These are phyloP conservation scores for Scaptomyza tumidula DNA, from an alignment of 2,888 invertebrate genomes.

Conservation along the genomic window DNA sequence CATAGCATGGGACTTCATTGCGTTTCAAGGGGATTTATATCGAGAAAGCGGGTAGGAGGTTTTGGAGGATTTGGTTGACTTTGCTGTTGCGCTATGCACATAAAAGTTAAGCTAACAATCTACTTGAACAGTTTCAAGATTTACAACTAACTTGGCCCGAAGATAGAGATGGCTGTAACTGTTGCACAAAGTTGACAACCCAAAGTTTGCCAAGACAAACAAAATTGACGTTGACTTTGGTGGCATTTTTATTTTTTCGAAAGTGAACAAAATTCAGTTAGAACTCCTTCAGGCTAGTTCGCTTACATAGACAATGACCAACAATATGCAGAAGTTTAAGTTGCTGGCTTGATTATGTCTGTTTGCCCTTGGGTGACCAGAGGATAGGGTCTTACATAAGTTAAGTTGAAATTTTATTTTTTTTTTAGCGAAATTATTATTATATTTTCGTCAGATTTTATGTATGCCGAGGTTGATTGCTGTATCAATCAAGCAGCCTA, in stretches of 20 bases:
- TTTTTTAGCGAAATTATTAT: not conserved
- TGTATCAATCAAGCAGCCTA: no score
- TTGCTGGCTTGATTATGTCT: not conserved
- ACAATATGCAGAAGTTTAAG: not conserved
- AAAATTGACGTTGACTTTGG: constrained; percentile 5
- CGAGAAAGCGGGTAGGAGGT: not conserved
- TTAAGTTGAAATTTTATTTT: not conserved
- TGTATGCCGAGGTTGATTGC: no score
- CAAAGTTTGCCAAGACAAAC: constrained; percentile 15
- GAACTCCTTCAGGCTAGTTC: not conserved
- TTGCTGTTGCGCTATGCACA: constrained; percentile 9
- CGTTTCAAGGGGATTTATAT: constrained; percentile 1
- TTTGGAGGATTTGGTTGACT: not conserved
- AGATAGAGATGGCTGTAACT: constrained; percentile 14
- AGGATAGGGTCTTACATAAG: not conserved
- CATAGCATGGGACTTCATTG: not conserved
- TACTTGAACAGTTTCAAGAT: constrained; percentile 37
- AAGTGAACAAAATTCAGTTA: not conserved
- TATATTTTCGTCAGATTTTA: no score
- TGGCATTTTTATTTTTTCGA: not conserved
- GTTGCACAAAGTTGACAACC: constrained; percentile 22
- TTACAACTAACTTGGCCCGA: constrained; percentile 23
- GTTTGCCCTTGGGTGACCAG: not conserved
- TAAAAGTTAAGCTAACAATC: constrained; percentile 40
- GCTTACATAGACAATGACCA: not conserved